These are phyloP conservation scores for Drosophila robusta DNA, from an alignment of 2,888 invertebrate species.

Conservation along the genomic window DNA sequence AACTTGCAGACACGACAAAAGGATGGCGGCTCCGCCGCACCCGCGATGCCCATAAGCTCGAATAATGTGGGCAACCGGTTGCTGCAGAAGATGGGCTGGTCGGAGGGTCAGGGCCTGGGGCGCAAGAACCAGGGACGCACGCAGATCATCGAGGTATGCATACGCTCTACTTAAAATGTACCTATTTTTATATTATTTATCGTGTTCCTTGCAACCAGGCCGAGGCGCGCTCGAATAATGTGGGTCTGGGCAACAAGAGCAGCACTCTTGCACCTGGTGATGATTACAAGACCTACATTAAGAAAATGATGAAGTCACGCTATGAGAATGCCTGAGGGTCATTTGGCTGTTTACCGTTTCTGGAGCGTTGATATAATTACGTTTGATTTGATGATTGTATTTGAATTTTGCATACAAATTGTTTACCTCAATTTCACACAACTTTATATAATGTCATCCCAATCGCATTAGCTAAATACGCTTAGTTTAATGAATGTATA, in stretches of 20 bases:
- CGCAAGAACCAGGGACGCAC: slow-evolving; percentile 96
- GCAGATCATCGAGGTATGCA: slow-evolving; percentile 93
- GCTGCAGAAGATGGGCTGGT: slow-evolving; percentile 99
- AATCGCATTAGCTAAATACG: slow-evolving; percentile 39
- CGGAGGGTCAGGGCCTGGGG: slow-evolving; percentile 97
- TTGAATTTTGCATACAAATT: slow-evolving; percentile 14
- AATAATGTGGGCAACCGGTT: slow-evolving; percentile 98
- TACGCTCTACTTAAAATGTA: background rate
- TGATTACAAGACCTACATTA: slow-evolving; percentile 85
- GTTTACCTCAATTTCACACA: slow-evolving; percentile 49
- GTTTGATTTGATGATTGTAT: slow-evolving; percentile 14
- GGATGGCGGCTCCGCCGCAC: slow-evolving; percentile 80
- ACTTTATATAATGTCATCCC: slow-evolving; percentile 16
- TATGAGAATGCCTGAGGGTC: slow-evolving; percentile 82
- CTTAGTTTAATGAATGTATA: slow-evolving; percentile 37
- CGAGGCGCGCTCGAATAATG: slow-evolving; percentile 88
- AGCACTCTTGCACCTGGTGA: slow-evolving; percentile 81
- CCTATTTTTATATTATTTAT: background rate
- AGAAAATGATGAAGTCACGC: slow-evolving; percentile 85
- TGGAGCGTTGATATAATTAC: background rate
- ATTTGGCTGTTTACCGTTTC: slow-evolving; percentile 11
- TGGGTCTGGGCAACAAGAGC: slow-evolving; percentile 93
- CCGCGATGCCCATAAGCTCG: slow-evolving; percentile 87
- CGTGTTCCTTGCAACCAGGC: slow-evolving; percentile 56
- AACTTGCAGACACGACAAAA: slow-evolving; percentile 83